Base-by-base conservation (phyloP, 2,797 vertebrate genomes). In the Rhadinocentrus ornatus region DNA sequence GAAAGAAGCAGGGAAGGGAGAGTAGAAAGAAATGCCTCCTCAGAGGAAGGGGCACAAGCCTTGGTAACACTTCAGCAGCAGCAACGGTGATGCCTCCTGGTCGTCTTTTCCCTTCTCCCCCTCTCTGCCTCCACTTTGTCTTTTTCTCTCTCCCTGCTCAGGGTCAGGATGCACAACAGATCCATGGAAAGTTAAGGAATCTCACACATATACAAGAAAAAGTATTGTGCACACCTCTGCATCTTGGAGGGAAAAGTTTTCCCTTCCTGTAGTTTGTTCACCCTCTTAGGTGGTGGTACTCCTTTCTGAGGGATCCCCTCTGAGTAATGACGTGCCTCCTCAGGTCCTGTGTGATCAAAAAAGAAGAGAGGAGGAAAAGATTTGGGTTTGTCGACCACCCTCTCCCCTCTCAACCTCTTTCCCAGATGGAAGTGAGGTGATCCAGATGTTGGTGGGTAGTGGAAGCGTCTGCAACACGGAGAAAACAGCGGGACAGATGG, bases 391-490 rank as follows among this genome's bases (percentile, higher is more conserved):
- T 50, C 41, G 13, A 60, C 44, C 62, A 50, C 67, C 62, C 59
- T 37, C 65, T 31, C 5, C 60, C 39, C 50, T 67, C 29, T 63
- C 9, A 4, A 48, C 65, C 76, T 73, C 39, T 29, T 48, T 53
- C 60, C 80, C 86, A 76, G 78, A 73, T 75, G 83, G 76, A 82
- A 46, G 69, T 22, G 18, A 80, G 73, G 56, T 76, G 83, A 69
- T 91, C 90, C 90, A 91, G 88, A 88, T 89, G 89, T 87, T 74
- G 72, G 41, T 18, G 58, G 86, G 48, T 56, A 78, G 68, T 55
- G 71, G 57, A 70, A 70, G 75, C 52, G 69, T 60, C 72, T 32
- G 85, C 73, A 71, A 64, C 66, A 46, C 46, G 22, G 66, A 77
- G 71, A 62, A 77, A 86, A 74, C 66, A 69, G 74, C 73, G 26